A percentile compares a stretch with the other conserved stretches of the same genome.
Evolutionary conservation across 1,140 invertebrate species (phyloP).

Genomic region (Cepaea nemoralis): DNA sequence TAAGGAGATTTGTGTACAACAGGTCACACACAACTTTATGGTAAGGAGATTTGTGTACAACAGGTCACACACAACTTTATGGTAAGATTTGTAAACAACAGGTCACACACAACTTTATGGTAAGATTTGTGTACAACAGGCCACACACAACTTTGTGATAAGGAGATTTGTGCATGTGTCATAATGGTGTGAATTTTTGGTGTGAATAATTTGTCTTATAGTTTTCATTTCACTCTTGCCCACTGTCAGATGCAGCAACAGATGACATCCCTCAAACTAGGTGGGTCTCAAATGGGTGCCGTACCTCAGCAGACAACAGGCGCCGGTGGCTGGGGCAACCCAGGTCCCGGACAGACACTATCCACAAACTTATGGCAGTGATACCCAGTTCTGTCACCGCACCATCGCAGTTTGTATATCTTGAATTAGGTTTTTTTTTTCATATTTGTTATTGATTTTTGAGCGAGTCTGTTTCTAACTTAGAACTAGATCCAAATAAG

Average conservation of each 20-base stretch:
- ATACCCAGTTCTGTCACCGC: neutral
- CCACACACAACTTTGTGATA: too few species aligned
- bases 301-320: conserved; percentile 17
- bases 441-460: neutral
- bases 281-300: neutral
- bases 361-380: conserved; percentile 61
- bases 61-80: too few species aligned
- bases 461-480: neutral
- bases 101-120: too few species aligned
- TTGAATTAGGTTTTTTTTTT: neutral
- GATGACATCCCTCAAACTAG: conserved; percentile 65
- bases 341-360: conserved; percentile 52
- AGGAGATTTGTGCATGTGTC: too few species aligned
- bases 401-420: neutral
- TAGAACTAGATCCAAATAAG: too few species aligned
- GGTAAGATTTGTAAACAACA: too few species aligned
- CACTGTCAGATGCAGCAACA: conserved; percentile 75
- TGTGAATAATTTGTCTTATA: too few species aligned
- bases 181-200: too few species aligned
- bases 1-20: too few species aligned
- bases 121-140: too few species aligned
- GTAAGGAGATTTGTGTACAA: too few species aligned
- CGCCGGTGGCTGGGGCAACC: conserved; percentile 32
- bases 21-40: too few species aligned
- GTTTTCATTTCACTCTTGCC: neutral